Conservation (phyloP, 2,888 invertebrate species). For the Macrosoma leucophasiata region DNA sequence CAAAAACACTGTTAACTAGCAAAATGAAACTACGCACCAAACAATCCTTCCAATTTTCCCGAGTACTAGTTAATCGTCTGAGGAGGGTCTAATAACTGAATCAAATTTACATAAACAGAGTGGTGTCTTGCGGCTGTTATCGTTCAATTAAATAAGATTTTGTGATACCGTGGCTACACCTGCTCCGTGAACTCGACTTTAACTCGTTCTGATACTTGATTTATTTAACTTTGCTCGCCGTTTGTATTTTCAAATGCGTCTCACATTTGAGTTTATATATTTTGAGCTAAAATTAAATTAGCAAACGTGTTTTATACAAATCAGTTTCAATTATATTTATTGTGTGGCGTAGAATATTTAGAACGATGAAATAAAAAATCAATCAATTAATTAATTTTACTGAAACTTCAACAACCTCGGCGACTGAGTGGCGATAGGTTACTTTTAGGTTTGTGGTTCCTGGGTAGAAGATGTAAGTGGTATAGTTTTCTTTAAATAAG, state of each 20-base stretch:
- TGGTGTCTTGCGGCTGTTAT: constrained; percentile 68
- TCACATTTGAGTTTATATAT: constrained; percentile 2
- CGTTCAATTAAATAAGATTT: constrained; percentile 73
- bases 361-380: too few species aligned
- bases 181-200: constrained; percentile 28
- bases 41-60: constrained; percentile 40
- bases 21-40: constrained; percentile 44
- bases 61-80: constrained; percentile 48
- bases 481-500: not conserved
- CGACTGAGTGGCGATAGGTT: not conserved
- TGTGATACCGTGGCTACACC: constrained; percentile 54
- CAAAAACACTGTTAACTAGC: constrained; percentile 31
- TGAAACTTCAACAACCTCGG: too few species aligned
- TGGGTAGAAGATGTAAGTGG: not conserved
- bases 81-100: constrained; percentile 57
- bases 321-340: too few species aligned
- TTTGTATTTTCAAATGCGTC: not conserved
- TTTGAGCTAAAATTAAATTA: too few species aligned
- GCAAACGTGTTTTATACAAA: too few species aligned
- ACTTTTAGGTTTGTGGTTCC: not conserved
- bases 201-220: not conserved
- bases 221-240: not conserved
- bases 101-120: constrained; percentile 69
- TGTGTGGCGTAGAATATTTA: too few species aligned
- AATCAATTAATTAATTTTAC: too few species aligned